These are phyloP conservation scores for Aurelia sp. DNA, from an alignment of 30 jellyfish, hydroid and myxozoan species.

Conservation along the genomic window DNA sequence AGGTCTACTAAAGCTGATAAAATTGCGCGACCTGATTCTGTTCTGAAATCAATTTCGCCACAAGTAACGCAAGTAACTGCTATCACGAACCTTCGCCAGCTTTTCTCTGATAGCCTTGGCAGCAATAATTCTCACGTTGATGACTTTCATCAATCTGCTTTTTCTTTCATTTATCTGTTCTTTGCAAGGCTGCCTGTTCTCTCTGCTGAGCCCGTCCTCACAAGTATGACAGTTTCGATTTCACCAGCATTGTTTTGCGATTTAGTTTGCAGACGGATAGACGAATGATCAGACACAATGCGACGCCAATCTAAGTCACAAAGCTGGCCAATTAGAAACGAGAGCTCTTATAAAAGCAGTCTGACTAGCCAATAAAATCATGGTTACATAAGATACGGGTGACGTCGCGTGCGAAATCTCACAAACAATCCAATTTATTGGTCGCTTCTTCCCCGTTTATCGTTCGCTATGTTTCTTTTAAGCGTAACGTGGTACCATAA, in stretches of 20 bases:
- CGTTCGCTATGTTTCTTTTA: neutral
- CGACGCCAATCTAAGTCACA: conserved; percentile 68
- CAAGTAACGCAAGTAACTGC: too few species aligned
- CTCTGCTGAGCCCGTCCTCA: neutral
- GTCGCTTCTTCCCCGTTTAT: conserved; percentile 2
- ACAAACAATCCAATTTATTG: conserved; percentile 38
- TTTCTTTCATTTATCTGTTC: neutral
- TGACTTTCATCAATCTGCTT: too few species aligned
- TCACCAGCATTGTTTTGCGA: conserved; percentile 43
- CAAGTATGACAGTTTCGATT: conserved; percentile 43
- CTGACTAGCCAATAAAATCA: conserved; percentile 57
- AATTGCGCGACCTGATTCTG: too few species aligned
- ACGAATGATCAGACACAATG: conserved; percentile 67
- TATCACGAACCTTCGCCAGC: too few species aligned
- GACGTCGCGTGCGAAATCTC: conserved; percentile 64
- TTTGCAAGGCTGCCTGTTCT: neutral
- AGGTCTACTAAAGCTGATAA: conserved; percentile 30
- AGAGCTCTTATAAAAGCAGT: conserved; percentile 41
- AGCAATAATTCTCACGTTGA: too few species aligned
- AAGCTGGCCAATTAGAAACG: conserved; percentile 72
- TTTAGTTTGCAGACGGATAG: conserved; percentile 69
- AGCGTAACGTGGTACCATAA: neutral
- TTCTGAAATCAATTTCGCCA: too few species aligned
- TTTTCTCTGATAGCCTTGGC: too few species aligned
- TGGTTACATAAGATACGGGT: conserved; percentile 40